phyloP scores from a whole-genome alignment of 2,797 vertebrate genomes.

The Aldrovandia affinis region DNA sequence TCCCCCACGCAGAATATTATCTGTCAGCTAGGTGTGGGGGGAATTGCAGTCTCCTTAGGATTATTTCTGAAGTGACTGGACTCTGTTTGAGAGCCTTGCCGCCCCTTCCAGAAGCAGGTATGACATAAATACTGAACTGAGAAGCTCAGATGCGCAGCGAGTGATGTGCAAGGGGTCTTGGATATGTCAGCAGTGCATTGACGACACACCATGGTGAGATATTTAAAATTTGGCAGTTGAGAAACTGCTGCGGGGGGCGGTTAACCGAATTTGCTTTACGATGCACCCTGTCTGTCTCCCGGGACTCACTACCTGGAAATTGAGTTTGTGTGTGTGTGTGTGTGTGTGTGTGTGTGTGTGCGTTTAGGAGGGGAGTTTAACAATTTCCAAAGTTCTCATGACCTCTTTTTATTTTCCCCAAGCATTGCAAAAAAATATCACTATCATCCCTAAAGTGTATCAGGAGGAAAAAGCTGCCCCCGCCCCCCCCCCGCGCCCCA shows the following conservation, averaged over 20 bases:
- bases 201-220: slow-evolving; percentile 62
- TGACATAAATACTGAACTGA: slow-evolving; percentile 45
- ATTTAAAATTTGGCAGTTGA: slow-evolving; percentile 61
- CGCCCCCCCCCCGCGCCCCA: neutral
- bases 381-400: neutral
- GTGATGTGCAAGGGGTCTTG: slow-evolving; percentile 67
- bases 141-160: slow-evolving; percentile 54
- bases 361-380: neutral
- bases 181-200: slow-evolving; percentile 71
- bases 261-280: slow-evolving; percentile 58
- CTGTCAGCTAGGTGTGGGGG: neutral
- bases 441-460: neutral
- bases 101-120: neutral
- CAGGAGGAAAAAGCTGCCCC: neutral
- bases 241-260: slow-evolving; percentile 54
- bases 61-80: neutral
- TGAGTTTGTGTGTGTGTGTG: neutral
- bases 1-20: neutral
- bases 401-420: neutral
- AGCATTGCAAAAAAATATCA: neutral
- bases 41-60: neutral
- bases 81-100: neutral
- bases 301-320: slow-evolving; percentile 35
- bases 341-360: neutral
- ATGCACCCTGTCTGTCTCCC: slow-evolving; percentile 47